Base-by-base conservation (phyloP, 2,888 invertebrate species). In the Dione juno region DNA sequence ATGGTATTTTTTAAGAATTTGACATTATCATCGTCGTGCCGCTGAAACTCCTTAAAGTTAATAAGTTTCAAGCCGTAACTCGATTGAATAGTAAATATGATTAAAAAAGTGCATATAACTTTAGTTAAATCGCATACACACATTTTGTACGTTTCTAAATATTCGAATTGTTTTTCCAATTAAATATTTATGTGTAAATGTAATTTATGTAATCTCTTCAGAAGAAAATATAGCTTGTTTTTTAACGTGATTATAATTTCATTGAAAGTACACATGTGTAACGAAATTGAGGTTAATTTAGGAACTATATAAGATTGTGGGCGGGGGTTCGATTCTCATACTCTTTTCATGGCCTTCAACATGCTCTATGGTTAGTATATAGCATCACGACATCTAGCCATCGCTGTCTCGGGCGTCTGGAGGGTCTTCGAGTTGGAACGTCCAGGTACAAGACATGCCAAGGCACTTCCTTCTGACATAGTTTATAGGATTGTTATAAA, bases 1-100 rank as follows among this genome's bases (percentile, higher is more conserved):
- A 45, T 35, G 5, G 37, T 19, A 1, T 57, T 16, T 16, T 16
- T 57, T 40, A 57, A 37, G 16, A 57, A 6, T 16, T 28, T 28
- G 28, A 19, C 1, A 40, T 57, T 16, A 16, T 57, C 37, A 11
- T 57, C 37, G 0, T 54, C n/a, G 0, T 16, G 10, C 0, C n/a
- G 35, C 37, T 37, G 54, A 40, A 11, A 13, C 37, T 37, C 37
- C 11, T 37, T 57, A 57, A 57, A 57, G 40, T 57, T 16, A 16
- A 57, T 57, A 57, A 57, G 37, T 40, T 57, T 57, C 11, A 57
- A 11, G 13, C 57, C 57, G 40, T 16, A 16, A 37, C 35, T 40
- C 37, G 37, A 13, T 40, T 57, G 16, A 11, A 57, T 16, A 16
- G 37, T 40, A 11, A 7, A 16, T 37, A 57, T 54, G 0, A 37